Base-by-base conservation (phyloP, 2,888 invertebrate genomes). In the Oxyscelio sp. region DNA sequence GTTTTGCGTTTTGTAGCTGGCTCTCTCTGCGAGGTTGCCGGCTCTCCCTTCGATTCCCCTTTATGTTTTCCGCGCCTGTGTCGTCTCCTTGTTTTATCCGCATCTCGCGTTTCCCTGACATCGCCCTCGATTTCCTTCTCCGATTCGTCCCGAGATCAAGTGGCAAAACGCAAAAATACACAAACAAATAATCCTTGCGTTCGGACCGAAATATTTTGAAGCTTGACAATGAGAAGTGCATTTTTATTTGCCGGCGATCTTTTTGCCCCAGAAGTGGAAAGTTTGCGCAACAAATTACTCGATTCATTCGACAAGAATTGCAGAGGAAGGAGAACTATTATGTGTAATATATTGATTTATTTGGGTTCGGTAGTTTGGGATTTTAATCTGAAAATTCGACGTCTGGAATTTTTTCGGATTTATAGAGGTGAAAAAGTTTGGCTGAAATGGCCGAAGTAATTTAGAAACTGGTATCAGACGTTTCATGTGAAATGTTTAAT, bases 1-100 rank as follows among this genome's bases (percentile, higher is more conserved):
- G 90, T 91, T 91, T 92, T 91, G 90, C 90, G 90, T 91, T 92
- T 92, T 90, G 89, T 90, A 88, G 90, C 87, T 87, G 66, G 87
- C 86, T 88, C 83, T 89, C 86, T 88, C 83, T 90, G 92, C 91
- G 91, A 90, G 89, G 91, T 92, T 92, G 92, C 91, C 92, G 89
- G 90, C 87, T 92, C 89, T 83, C 81, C 61, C 74, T 84, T 85
- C 56, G 70, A 68, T 73, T 79, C 40, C 40, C 79, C 61, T 65
- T 71, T 38, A 63, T 70, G 61, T 66, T 65, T 79, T 81, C 66
- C 75, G 83, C 75, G 66, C 80, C 50, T 73, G 83, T 68, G 78
- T 83, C 68, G 68, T 87, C 59, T 71, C 59, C 70, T 75, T 83
- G 84, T 74, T 78, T 77, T 82, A 75, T 83, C 85, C 83, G 70